Percentiles rank a stretch among this genome's conserved stretches.
These are phyloP conservation scores for Jaculus jaculus DNA, from an alignment of 2,113 vertebrate genomes.

Conservation along the genomic window DNA sequence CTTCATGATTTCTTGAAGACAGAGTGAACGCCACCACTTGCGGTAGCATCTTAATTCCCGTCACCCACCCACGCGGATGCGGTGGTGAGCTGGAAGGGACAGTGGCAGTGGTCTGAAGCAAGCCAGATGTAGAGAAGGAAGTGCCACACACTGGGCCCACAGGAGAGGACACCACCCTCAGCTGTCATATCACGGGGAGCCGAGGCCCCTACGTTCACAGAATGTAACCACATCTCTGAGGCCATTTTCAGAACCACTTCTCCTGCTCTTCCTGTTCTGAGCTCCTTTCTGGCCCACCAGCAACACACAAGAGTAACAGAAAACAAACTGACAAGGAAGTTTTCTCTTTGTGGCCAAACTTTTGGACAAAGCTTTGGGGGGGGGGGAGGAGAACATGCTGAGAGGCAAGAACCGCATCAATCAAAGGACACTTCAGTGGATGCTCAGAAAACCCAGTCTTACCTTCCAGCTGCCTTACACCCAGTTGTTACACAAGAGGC, in stretches of 20 bases:
- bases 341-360: conserved; percentile 80
- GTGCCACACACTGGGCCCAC: neutral
- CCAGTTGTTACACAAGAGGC: conserved; percentile 82
- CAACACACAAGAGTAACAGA: conserved; percentile 64
- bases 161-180: conserved; percentile 33
- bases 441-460: conserved; percentile 80
- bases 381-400: conserved; percentile 63
- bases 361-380: conserved; percentile 65
- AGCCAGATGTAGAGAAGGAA: conserved; percentile 52
- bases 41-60: conserved; percentile 58
- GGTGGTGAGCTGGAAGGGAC: conserved; percentile 70
- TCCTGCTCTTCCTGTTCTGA: conserved; percentile 36
- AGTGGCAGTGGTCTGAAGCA: conserved; percentile 55
- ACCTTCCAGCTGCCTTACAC: conserved; percentile 89
- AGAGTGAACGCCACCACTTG: conserved; percentile 49
- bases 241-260: conserved; percentile 66
- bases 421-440: conserved; percentile 71
- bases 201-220: conserved; percentile 68
- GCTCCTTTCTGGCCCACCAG: conserved; percentile 64
- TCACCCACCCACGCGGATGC: conserved; percentile 41
- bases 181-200: conserved; percentile 42
- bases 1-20: conserved; percentile 78
- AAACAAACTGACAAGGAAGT: conserved; percentile 59
- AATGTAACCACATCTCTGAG: conserved; percentile 66
- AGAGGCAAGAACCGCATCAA: conserved; percentile 64